Base-by-base conservation (phyloP, 2,797 vertebrate genomes). In the Chiropotes sagulatus region DNA sequence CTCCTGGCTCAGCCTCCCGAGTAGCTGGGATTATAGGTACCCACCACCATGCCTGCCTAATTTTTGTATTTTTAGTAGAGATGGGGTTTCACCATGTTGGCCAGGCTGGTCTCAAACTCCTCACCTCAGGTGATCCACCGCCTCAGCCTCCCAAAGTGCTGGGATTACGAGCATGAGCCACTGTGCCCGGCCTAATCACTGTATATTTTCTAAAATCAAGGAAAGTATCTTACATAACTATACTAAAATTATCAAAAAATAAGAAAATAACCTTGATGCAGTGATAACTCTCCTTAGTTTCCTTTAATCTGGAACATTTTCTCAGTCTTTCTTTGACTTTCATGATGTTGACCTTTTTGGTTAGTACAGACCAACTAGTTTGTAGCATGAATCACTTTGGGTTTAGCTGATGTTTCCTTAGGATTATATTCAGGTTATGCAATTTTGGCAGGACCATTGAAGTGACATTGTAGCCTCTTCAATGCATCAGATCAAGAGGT, bases 191-290 rank as follows among this genome's bases (percentile, higher is more conserved):
- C 15, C 7, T 64, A 17, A 54, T 67, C 36, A 94, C 73, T 81
- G 76, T 95, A 58, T 86, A 73, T 85, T 96, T 96, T 97, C 70
- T 95, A 73, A 94, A 92, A 57, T 93, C 67, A 93, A 84, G 30
- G 15, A 91, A 13, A 73, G 48, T 97, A 67, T 93, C 87, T 97
- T 97, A 76, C 9, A 26, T 95, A 93, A 85, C 57, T 94, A 17
- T 73, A 87, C 58, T 96, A 94, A 80, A 92, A 79, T 88, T 85
- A 93, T 84, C 46, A 93, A 85, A 97, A 97, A 88, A 82, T 86
- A 94, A 79, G 76, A 86, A 54, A 84, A 95, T 92, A 93, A 54
- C 61, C 80, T 50, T 79, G 50, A 75, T 76, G 91, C 1, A 93
- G 5, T 95, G 88, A 70, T 89, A n/a, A 87, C 61, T 96, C 17